phyloP scores from a whole-genome alignment of 1,140 invertebrate genomes.

The Drosophila nasuta region DNA sequence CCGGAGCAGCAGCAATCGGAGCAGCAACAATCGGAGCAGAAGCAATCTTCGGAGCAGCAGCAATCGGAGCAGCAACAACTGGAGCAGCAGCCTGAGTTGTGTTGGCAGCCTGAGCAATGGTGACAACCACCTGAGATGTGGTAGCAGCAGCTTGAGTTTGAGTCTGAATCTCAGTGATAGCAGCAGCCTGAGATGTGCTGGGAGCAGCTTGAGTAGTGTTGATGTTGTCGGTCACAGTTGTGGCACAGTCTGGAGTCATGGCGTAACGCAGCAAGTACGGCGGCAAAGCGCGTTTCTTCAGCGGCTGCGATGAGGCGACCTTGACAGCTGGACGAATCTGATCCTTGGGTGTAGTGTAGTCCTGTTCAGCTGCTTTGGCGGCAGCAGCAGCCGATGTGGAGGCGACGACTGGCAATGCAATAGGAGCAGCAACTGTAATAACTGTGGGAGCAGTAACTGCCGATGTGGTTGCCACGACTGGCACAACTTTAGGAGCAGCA shows the following conservation, averaged over 20 bases:
- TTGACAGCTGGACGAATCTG: constrained; percentile 26
- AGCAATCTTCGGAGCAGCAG: background rate
- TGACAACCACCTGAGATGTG: background rate
- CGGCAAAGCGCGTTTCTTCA: constrained; percentile 65
- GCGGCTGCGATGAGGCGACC: constrained; percentile 36
- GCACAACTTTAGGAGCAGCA: background rate
- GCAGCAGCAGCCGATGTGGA: background rate
- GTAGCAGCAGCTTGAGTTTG: background rate
- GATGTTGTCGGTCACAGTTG: background rate
- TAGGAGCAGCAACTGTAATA: no score
- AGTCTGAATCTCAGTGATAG: background rate
- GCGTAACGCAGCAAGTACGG: constrained; percentile 49
- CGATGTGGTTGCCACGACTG: background rate
- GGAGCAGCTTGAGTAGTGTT: background rate
- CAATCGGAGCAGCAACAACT: background rate
- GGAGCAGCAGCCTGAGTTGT: background rate
- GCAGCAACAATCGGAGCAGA: no score
- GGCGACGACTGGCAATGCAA: background rate
- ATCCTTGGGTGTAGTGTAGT: constrained; percentile 61
- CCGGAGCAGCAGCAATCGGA: no score
- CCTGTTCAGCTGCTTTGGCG: background rate
- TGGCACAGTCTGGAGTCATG: constrained; percentile 43
- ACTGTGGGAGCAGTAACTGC: background rate
- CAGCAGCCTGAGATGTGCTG: background rate
- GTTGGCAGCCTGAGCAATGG: background rate